Evolutionary conservation across 2,797 vertebrate species (phyloP).

Genomic region (Eidolon dupreanum): DNA sequence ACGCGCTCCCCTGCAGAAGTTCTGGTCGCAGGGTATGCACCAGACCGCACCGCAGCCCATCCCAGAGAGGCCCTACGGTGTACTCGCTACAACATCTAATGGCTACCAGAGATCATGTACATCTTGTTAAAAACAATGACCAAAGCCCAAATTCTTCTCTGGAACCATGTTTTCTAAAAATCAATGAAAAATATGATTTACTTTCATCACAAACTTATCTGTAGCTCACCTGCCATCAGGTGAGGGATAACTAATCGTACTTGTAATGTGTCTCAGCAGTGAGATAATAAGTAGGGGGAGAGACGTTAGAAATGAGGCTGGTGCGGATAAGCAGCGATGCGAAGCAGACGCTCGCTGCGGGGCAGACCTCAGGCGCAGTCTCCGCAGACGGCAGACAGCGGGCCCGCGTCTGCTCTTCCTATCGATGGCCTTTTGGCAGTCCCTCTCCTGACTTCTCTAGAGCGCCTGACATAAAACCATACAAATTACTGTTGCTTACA

Average conservation of each 20-base stretch:
- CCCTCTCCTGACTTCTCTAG: not conserved
- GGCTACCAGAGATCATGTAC: not conserved
- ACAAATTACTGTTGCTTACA: not conserved
- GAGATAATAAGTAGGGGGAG: not conserved
- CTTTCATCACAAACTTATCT: constrained; percentile 1
- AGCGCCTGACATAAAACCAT: not conserved
- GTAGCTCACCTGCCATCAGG: not conserved
- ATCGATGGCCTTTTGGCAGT: not conserved
- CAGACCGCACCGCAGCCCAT: not conserved
- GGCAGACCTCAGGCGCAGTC: not conserved
- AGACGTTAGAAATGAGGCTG: not conserved
- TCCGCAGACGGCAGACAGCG: not conserved
- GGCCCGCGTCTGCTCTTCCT: not conserved
- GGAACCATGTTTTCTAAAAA: not conserved
- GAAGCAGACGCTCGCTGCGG: not conserved
- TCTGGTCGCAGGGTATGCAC: not conserved
- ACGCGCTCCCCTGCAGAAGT: not conserved
- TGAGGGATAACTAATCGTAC: not conserved
- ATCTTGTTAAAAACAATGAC: not conserved
- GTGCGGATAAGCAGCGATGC: not conserved
- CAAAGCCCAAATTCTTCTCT: not conserved
- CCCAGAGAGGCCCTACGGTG: not conserved
- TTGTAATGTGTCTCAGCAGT: not conserved
- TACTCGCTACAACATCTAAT: not conserved
- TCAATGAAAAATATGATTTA: not conserved